Base-by-base conservation (phyloP, 1,140 invertebrate species). In the Tenebrio molitor region DNA sequence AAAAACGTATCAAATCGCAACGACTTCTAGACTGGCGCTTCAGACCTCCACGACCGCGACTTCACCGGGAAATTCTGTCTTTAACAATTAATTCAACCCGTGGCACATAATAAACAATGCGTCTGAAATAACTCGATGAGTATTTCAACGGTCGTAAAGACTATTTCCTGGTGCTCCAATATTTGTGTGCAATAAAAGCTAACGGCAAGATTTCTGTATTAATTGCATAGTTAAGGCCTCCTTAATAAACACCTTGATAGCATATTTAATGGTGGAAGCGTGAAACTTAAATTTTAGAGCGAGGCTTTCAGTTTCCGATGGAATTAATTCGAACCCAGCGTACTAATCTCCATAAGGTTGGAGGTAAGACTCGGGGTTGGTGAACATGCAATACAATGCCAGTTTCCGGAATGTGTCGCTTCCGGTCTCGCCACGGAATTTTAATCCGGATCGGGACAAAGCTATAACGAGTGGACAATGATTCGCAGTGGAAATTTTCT, bases 281-380 rank as follows among this genome's bases (percentile, higher is more conserved):
- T 39, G 36, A 39, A 39, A 39, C 36, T 39, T 39, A 58, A 58
- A 58, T 21, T 58, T 58, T 58, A 29, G 23, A 29, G 23, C 21
- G 23, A 29, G 1, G 17, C 50, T 33, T 58, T 58, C 23, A 39
- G 36, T 39, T 62, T 29, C 53, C 23, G 19, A 29, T 23, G 53
- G 53, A 62, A 66, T 66, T 66, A 66, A 66, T 66, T 66, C 23
- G 58, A 64, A 8, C 14, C 58, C 7, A 25, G 21, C 53, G 29
- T 29, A 66, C 15, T 66, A 66, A 66, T 66, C 36, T 66, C 34
- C 64, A 66, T 66, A 66, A 66, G 42, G 64, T 66, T 66, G 19
- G 36, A 58, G 50, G 50, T 58, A 58, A 58, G 50, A 58, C 50
- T 58, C 23, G 1, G 50, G 50, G 50, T 58, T 29, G 50, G 23